Percentiles rank a stretch among this genome's conserved stretches.
These are phyloP conservation scores for Oxyura jamaicensis DNA, from an alignment of 2,113 vertebrate genomes.

Conservation along the genomic window DNA sequence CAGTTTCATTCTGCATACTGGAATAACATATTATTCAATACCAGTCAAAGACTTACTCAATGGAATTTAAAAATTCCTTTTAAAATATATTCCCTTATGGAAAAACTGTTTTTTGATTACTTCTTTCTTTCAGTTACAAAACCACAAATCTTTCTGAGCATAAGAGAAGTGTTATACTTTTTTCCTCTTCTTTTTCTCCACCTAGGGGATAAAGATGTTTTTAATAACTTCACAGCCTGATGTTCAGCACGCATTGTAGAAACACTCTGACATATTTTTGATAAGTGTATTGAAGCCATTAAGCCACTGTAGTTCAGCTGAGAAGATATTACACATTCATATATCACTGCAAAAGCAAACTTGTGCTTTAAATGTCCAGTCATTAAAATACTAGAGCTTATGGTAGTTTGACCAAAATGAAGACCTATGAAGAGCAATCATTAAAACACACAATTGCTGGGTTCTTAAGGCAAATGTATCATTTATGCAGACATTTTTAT, in stretches of 20 bases:
- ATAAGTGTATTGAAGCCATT: slow-evolving; percentile 16
- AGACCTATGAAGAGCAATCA: background rate
- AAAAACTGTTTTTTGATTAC: background rate
- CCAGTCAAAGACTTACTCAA: background rate
- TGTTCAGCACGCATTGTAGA: background rate
- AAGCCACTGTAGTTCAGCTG: background rate
- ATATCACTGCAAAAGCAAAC: slow-evolving; percentile 12
- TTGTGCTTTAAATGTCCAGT: slow-evolving; percentile 23
- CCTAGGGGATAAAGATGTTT: background rate
- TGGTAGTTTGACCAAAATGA: slow-evolving; percentile 16
- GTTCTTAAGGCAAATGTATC: background rate
- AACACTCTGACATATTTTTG: background rate
- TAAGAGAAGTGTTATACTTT: background rate
- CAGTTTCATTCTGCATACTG: background rate
- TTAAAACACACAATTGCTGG: background rate
- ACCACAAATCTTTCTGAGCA: background rate
- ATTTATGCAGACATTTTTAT: background rate
- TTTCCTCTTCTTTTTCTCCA: background rate
- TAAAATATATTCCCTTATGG: background rate
- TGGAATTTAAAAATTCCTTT: background rate
- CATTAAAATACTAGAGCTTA: slow-evolving; percentile 31
- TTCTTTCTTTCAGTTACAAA: background rate
- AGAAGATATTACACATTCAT: background rate
- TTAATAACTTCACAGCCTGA: background rate
- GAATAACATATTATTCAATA: background rate